Evolutionary conservation across 1,140 invertebrate genomes (phyloP).

Genomic region (honey bee (Apis mellifera)): DNA sequence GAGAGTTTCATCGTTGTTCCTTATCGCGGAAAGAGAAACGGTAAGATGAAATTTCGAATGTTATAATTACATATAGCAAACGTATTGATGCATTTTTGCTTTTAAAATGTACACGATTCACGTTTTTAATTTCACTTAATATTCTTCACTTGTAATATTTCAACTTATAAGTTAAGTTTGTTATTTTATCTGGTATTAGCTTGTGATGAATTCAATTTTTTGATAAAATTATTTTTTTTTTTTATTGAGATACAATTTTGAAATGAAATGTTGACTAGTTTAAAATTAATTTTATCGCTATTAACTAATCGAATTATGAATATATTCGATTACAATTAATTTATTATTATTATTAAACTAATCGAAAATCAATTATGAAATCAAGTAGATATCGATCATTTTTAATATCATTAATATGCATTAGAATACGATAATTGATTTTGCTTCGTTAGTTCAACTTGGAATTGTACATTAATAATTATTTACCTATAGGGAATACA

Average conservation of each 20-base stretch:
- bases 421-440: no score
- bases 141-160: no score
- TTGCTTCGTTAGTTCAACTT: no score
- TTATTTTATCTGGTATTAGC: not conserved
- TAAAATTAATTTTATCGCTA: no score
- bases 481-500: not conserved
- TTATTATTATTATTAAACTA: no score
- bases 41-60: conserved; percentile 11
- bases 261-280: no score
- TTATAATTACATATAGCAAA: no score
- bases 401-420: not conserved
- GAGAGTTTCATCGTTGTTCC: not conserved
- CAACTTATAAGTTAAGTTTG: not conserved
- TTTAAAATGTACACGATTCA: not conserved
- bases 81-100: not conserved
- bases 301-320: no score
- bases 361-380: no score
- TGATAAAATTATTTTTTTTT: not conserved
- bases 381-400: not conserved
- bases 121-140: not conserved
- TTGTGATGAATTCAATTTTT: not conserved
- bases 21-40: conserved; percentile 13
- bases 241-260: no score
- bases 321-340: no score
- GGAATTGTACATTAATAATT: not conserved